A percentile compares a stretch with the other conserved stretches of the same genome.
Conservation (phyloP, 2,888 invertebrate genomes). For the Acronicta alni region DNA sequence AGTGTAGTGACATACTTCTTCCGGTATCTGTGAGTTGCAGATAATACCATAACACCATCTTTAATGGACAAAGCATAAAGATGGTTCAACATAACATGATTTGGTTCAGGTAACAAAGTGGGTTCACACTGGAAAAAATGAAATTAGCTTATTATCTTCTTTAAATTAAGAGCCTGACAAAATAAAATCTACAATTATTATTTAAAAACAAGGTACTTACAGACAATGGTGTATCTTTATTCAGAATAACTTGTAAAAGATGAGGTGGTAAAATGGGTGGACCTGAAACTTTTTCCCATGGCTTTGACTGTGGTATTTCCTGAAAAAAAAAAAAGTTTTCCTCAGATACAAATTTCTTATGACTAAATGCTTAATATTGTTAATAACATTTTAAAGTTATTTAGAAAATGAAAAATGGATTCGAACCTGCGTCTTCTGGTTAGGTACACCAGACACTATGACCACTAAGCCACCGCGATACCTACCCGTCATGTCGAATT, state of each 20-base stretch:
- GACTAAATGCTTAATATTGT: too few relatives aligned
- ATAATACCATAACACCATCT: constrained; percentile 99
- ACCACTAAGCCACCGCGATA: too few relatives aligned
- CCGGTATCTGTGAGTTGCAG: constrained; percentile 99
- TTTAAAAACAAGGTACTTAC: constrained; percentile 86
- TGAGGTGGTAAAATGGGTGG: constrained; percentile 99
- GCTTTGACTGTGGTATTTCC: constrained; percentile 96
- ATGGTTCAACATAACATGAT: constrained; percentile 99
- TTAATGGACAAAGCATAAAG: constrained; percentile 99
- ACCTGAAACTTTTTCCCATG: constrained; percentile 97
- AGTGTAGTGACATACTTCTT: constrained; percentile 99
- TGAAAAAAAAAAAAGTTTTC: constrained; percentile 69
- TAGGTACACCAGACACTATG: too few relatives aligned
- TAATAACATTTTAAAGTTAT: too few relatives aligned
- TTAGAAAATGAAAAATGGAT: too few relatives aligned
- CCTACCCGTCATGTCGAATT: too few relatives aligned
- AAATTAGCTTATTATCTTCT: neutral
- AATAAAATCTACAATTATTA: neutral
- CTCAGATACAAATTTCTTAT: neutral
- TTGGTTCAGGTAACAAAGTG: constrained; percentile 99
- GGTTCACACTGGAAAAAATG: constrained; percentile 96
- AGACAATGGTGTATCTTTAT: constrained; percentile 98
- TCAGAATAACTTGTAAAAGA: constrained; percentile 98
- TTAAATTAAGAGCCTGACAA: neutral
- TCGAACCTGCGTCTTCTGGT: too few relatives aligned